Percentiles rank a stretch among this genome's conserved stretches.
phyloP scores from a whole-genome alignment of 2,888 invertebrate genomes.

The Phyto melanocephala region DNA sequence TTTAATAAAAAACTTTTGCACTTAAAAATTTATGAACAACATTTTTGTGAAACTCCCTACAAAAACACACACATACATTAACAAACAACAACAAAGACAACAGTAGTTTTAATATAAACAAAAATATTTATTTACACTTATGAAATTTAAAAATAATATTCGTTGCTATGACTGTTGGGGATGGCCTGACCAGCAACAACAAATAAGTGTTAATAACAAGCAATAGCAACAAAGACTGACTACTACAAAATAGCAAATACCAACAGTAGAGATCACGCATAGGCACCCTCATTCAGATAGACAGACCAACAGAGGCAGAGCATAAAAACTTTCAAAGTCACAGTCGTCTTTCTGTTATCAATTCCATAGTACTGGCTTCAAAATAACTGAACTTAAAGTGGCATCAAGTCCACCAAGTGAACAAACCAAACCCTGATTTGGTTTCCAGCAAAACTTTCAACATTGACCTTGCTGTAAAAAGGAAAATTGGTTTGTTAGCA shows the following conservation, averaged over 20 bases:
- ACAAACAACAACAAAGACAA: neutral
- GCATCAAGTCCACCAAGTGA: slow-evolving; percentile 44
- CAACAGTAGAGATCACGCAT: slow-evolving; percentile 2
- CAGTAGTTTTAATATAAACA: slow-evolving; percentile 8
- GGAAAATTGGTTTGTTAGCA: slow-evolving; percentile 32
- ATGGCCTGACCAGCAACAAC: slow-evolving; percentile 2
- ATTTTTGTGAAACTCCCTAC: slow-evolving; percentile 41
- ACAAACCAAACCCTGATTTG: slow-evolving; percentile 53
- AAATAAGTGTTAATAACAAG: neutral
- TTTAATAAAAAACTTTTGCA: slow-evolving; percentile 65
- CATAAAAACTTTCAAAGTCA: neutral
- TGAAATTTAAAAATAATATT: neutral
- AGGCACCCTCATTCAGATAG: neutral
- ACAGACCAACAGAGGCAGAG: neutral
- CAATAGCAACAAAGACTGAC: neutral
- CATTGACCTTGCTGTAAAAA: neutral
- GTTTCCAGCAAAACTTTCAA: slow-evolving; percentile 34
- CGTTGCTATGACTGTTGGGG: neutral
- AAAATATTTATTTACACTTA: slow-evolving; percentile 13
- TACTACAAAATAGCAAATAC: slow-evolving; percentile 15
- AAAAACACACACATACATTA: slow-evolving; percentile 23
- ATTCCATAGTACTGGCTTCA: neutral
- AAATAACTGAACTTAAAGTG: neutral
- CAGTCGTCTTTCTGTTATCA: slow-evolving; percentile 22
- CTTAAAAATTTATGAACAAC: slow-evolving; percentile 54